phyloP scores from a whole-genome alignment of 2,797 vertebrate genomes.

The Peromyscus eremicus region DNA sequence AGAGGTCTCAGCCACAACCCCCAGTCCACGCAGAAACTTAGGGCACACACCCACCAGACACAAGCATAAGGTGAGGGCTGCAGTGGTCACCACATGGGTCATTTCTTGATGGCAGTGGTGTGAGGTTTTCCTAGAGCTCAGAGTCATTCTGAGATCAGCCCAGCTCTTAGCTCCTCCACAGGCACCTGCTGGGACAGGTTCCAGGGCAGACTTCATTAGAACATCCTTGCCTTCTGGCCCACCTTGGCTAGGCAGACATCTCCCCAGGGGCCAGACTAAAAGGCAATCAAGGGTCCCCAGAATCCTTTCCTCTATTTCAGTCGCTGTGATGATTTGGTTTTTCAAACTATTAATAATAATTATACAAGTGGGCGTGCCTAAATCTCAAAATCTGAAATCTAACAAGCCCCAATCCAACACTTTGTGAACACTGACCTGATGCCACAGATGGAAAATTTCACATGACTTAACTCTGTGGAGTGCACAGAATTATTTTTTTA shows the following conservation, averaged over 20 bases:
- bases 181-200: too few relatives aligned
- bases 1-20: neutral
- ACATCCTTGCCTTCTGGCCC: neutral
- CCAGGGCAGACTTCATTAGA: neutral
- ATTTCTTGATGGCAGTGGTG: neutral
- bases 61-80: neutral
- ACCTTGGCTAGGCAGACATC: neutral
- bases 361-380: neutral
- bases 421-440: neutral
- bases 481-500: neutral
- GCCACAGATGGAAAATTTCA: neutral
- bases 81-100: neutral
- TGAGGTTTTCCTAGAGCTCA: neutral
- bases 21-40: neutral
- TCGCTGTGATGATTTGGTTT: neutral
- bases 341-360: neutral
- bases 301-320: neutral
- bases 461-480: neutral
- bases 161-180: accelerated
- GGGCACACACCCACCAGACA: neutral
- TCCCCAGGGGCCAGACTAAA: neutral
- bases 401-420: neutral
- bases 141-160: neutral
- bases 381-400: neutral
- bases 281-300: neutral